Evolutionary conservation across 2,113 vertebrate species (phyloP).

Genomic region (Plecturocebus donacophilus): DNA sequence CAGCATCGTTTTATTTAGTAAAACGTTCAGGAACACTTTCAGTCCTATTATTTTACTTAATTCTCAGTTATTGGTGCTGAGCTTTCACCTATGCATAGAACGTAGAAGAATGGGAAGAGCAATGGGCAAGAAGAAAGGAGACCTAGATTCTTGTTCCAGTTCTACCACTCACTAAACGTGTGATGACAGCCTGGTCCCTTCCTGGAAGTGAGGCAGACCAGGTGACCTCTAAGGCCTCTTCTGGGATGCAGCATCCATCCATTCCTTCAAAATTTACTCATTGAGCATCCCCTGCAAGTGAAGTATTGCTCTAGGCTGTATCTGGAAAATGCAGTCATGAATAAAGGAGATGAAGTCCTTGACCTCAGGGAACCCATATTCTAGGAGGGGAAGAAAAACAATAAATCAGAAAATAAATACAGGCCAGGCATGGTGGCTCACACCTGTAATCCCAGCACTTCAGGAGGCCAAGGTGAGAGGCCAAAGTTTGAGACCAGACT

Average conservation of each 20-base stretch:
- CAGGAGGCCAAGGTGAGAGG: too few species aligned
- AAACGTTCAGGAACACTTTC: neutral
- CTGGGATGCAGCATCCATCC: neutral
- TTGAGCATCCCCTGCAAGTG: neutral
- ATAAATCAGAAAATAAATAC: neutral
- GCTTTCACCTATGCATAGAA: neutral
- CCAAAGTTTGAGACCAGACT: too few species aligned
- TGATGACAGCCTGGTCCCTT: neutral
- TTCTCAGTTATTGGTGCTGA: neutral
- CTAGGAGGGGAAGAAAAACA: neutral
- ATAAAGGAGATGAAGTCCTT: neutral
- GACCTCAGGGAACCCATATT: neutral
- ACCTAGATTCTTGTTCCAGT: neutral
- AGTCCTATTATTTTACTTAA: neutral
- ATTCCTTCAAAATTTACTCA: neutral
- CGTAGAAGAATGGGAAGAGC: neutral
- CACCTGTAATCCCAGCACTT: too few species aligned
- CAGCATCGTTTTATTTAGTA: conserved; percentile 17
- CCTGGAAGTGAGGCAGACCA: neutral
- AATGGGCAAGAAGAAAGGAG: neutral
- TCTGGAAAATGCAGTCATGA: neutral
- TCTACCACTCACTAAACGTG: neutral
- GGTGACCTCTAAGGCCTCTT: neutral
- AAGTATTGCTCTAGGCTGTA: neutral
- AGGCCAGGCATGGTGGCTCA: too few species aligned